phyloP scores from a whole-genome alignment of 2,797 vertebrate genomes.

The Myotis planiceps region DNA sequence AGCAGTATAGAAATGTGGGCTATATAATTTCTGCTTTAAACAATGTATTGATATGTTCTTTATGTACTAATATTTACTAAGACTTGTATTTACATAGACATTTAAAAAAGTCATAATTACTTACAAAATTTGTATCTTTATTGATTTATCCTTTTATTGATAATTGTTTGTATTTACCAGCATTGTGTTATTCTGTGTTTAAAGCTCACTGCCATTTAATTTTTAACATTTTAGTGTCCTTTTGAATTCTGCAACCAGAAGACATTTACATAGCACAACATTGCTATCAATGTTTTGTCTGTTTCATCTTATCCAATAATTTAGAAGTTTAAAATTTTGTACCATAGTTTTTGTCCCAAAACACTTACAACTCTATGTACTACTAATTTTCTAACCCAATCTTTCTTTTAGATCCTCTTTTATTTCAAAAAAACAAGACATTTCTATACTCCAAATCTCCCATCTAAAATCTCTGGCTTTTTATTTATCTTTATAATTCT shows the following conservation, averaged over 20 bases:
- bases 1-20: neutral
- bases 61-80: neutral
- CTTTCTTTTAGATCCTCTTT: neutral
- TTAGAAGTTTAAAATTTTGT: neutral
- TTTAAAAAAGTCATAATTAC: neutral
- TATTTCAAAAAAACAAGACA: neutral
- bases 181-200: neutral
- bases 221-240: neutral
- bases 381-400: neutral
- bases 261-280: neutral
- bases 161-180: neutral
- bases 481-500: neutral
- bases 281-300: neutral
- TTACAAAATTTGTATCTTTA: neutral
- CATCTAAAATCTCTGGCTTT: neutral
- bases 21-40: neutral
- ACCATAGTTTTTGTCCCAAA: neutral
- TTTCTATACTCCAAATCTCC: neutral
- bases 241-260: neutral
- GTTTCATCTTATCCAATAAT: neutral
- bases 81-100: neutral
- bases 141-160: neutral
- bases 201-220: neutral
- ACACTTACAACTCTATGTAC: neutral
- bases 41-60: neutral